phyloP scores from a whole-genome alignment of 2,888 invertebrate genomes.

The Koerneria pararmatus region DNA sequence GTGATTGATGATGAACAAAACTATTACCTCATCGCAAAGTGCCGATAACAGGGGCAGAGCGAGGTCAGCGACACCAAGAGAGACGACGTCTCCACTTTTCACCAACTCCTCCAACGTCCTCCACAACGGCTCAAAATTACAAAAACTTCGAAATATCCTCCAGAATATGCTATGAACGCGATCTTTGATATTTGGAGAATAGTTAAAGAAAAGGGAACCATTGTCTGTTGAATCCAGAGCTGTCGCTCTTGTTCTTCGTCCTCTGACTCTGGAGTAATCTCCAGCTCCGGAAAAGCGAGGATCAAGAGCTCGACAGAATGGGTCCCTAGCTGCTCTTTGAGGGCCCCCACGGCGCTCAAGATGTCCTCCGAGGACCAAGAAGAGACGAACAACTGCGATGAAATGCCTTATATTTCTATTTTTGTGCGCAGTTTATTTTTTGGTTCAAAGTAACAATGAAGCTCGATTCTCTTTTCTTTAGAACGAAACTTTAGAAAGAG shows the following conservation, averaged over 20 bases:
- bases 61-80: constrained; percentile 56
- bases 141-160: neutral
- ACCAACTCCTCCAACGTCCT: constrained; percentile 40
- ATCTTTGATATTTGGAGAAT: neutral
- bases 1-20: too few species aligned
- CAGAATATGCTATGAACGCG: constrained; percentile 5
- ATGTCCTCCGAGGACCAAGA: constrained; percentile 42
- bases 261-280: constrained; percentile 38
- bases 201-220: neutral
- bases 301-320: constrained; percentile 53
- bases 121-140: constrained; percentile 38
- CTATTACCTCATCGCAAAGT: constrained; percentile 21
- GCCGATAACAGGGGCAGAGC: constrained; percentile 38
- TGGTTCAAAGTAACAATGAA: too few species aligned
- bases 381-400: constrained; percentile 37
- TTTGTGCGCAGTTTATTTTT: too few species aligned
- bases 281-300: constrained; percentile 49
- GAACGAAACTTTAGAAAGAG: too few species aligned
- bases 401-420: too few species aligned
- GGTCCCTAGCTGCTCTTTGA: constrained; percentile 45
- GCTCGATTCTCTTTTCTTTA: too few species aligned
- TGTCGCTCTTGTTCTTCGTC: constrained; percentile 28
- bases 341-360: constrained; percentile 38
- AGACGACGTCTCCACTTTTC: constrained; percentile 41
- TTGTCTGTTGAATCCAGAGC: neutral